These are phyloP conservation scores for Helicorthomorpha holstii DNA, from an alignment of 1,140 invertebrate genomes.

Conservation along the genomic window DNA sequence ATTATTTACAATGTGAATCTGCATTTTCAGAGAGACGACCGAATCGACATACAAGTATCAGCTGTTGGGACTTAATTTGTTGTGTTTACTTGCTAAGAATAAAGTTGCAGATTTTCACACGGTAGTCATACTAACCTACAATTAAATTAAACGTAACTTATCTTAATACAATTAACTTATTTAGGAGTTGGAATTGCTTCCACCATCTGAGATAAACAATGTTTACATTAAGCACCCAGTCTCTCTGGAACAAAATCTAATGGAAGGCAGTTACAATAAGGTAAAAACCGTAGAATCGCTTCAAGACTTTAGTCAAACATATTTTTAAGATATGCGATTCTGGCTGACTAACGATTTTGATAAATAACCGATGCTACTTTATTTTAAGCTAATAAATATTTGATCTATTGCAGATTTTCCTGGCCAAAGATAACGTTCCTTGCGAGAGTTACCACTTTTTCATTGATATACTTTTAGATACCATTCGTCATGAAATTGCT, in stretches of 20 bases:
- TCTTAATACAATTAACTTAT: slow-evolving; percentile 3
- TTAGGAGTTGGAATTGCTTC: slow-evolving; percentile 79
- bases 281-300: slow-evolving; percentile 30
- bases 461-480: slow-evolving; percentile 89
- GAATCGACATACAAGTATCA: slow-evolving; percentile 93
- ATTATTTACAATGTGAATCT: background rate
- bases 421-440: slow-evolving; percentile 86
- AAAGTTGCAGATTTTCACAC: slow-evolving; percentile 97
- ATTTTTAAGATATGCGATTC: too few relatives aligned
- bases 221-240: slow-evolving; percentile 89
- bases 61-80: slow-evolving; percentile 80
- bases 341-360: too few relatives aligned
- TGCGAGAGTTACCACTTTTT: slow-evolving; percentile 91
- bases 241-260: slow-evolving; percentile 91
- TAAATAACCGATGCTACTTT: background rate
- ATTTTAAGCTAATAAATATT: background rate
- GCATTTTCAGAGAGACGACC: slow-evolving; percentile 50
- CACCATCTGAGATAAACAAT: slow-evolving; percentile 78
- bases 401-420: slow-evolving; percentile 41
- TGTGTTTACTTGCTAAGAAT: slow-evolving; percentile 92
- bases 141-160: too few relatives aligned
- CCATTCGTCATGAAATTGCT: slow-evolving; percentile 90
- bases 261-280: slow-evolving; percentile 99
- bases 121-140: too few relatives aligned
- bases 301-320: too few relatives aligned